These are phyloP conservation scores for Meteorus sp. DNA, from an alignment of 1,140 invertebrate species.

Conservation along the genomic window DNA sequence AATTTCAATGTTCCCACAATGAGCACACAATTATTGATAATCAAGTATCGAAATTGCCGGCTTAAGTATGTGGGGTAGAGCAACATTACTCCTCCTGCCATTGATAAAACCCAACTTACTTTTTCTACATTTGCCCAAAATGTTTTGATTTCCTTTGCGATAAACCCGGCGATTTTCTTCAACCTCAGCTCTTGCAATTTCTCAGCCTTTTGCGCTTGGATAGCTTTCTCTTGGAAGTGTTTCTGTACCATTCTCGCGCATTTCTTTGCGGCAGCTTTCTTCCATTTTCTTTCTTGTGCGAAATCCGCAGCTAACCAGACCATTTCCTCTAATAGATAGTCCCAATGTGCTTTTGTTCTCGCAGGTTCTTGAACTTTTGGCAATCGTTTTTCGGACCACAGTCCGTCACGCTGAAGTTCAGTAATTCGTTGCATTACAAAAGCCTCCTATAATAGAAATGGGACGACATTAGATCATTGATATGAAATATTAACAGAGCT, in stretches of 20 bases:
- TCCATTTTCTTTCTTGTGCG: constrained; percentile 96
- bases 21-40: constrained; percentile 55
- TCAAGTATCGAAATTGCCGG: constrained; percentile 49
- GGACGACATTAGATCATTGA: constrained; percentile 22
- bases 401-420: constrained; percentile 84
- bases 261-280: constrained; percentile 93
- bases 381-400: constrained; percentile 90
- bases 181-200: constrained; percentile 88
- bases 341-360: constrained; percentile 95
- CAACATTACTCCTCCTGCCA: too few species aligned
- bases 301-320: constrained; percentile 97
- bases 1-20: constrained; percentile 55
- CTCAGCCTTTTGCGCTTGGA: constrained; percentile 85
- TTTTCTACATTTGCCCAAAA: constrained; percentile 98
- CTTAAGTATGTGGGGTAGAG: constrained; percentile 57
- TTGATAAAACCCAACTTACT: too few species aligned
- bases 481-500: too few species aligned
- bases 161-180: constrained; percentile 82
- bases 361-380: constrained; percentile 91
- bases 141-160: constrained; percentile 90
- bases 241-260: constrained; percentile 91
- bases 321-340: constrained; percentile 98
- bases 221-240: constrained; percentile 92
- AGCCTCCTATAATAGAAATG: constrained; percentile 68
- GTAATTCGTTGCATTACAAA: constrained; percentile 89